A percentile compares a stretch with the other conserved stretches of the same genome.
Evolutionary conservation across 1,140 invertebrate species (phyloP).

Genomic region (Trachymyrmex septentrionalis): DNA sequence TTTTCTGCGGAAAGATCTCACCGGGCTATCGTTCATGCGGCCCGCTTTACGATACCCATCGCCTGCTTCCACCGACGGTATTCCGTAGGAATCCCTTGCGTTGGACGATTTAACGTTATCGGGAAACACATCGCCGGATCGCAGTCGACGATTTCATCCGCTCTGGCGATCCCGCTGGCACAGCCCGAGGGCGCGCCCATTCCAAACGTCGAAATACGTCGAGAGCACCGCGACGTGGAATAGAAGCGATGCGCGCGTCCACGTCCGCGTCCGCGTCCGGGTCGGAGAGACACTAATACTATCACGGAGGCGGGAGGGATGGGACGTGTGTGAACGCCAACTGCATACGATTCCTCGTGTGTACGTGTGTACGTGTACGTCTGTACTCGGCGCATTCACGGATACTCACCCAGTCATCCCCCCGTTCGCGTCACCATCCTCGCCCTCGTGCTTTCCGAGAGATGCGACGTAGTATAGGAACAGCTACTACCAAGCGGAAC

Average conservation of each 20-base stretch:
- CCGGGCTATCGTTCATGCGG: slow-evolving; percentile 57
- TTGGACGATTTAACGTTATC: slow-evolving; percentile 62
- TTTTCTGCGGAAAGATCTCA: slow-evolving; percentile 48
- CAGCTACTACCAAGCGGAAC: slow-evolving; percentile 60
- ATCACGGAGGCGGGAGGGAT: not conserved
- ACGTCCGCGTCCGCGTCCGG: not conserved
- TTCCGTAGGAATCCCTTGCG: slow-evolving; percentile 57
- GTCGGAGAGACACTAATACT: slow-evolving; percentile 34
- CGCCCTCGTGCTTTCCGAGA: slow-evolving; percentile 7
- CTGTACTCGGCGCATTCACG: slow-evolving; percentile 46
- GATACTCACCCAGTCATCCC: not conserved
- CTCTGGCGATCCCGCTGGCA: slow-evolving; percentile 61
- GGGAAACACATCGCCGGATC: slow-evolving; percentile 62
- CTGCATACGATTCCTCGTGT: slow-evolving; percentile 16
- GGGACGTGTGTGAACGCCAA: slow-evolving; percentile 8
- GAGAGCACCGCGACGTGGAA: slow-evolving; percentile 52
- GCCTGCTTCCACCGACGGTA: slow-evolving; percentile 50
- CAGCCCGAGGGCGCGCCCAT: slow-evolving; percentile 50
- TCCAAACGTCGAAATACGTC: slow-evolving; percentile 59
- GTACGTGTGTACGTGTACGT: not conserved
- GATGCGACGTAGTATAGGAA: slow-evolving; percentile 41
- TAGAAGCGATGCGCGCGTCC: slow-evolving; percentile 42
- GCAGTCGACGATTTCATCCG: slow-evolving; percentile 63
- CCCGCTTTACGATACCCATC: slow-evolving; percentile 60
- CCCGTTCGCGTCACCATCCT: not conserved